Evolutionary conservation across 2,113 vertebrate species (phyloP).

Genomic region (Rana temporaria): DNA sequence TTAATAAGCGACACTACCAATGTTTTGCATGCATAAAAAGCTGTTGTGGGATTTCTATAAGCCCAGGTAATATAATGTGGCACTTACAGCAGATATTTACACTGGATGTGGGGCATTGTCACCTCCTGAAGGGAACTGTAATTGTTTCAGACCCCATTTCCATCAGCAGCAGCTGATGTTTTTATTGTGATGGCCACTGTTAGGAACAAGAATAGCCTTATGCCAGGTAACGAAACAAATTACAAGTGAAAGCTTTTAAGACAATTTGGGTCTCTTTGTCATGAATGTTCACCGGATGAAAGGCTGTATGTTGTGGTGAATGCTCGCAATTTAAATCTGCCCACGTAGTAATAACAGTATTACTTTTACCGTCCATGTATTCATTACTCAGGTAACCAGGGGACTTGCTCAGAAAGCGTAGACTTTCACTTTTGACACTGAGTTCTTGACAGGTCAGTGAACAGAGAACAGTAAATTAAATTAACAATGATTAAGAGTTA

Average conservation of each 20-base stretch:
- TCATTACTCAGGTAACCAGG: neutral
- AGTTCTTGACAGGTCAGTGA: neutral
- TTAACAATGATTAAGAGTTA: constrained; percentile 26
- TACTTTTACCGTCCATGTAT: constrained; percentile 16
- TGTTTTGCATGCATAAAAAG: neutral
- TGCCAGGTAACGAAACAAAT: neutral
- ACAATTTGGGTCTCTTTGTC: constrained; percentile 17
- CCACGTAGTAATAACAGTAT: neutral
- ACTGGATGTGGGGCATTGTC: constrained; percentile 1
- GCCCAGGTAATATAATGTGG: neutral
- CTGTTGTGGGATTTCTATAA: neutral
- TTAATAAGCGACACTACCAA: neutral
- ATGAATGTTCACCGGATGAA: constrained; percentile 2
- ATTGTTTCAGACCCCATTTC: constrained; percentile 6
- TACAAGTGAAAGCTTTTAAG: neutral
- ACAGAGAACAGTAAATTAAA: neutral
- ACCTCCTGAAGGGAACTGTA: neutral
- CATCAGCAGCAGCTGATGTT: neutral
- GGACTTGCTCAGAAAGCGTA: neutral
- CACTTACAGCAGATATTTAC: neutral
- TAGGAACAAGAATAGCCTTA: constrained; percentile 8
- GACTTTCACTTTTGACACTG: neutral
- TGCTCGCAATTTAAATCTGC: constrained; percentile 17
- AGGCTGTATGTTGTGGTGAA: neutral
- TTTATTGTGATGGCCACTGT: constrained; percentile 14